These are phyloP conservation scores for Macrosteles quadrilineatus DNA, from an alignment of 1,140 invertebrate species.

Conservation along the genomic window DNA sequence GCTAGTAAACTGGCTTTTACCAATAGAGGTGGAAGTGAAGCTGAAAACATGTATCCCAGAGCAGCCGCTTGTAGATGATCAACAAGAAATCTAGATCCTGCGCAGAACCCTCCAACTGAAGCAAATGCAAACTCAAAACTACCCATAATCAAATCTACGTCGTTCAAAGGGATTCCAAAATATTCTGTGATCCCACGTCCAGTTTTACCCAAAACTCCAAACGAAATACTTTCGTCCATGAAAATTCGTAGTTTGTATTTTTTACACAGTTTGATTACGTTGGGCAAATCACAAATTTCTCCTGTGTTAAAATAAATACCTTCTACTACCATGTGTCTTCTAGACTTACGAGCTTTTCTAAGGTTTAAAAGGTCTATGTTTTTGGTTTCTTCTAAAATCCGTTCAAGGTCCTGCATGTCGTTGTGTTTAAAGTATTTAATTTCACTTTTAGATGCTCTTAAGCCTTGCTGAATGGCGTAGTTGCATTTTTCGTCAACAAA, in stretches of 20 bases:
- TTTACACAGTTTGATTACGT: conserved; percentile 78
- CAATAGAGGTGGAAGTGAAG: conserved; percentile 90
- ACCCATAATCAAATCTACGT: conserved; percentile 92
- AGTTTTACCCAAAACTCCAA: conserved; percentile 83
- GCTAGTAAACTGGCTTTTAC: conserved; percentile 81
- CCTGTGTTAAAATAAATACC: conserved; percentile 93
- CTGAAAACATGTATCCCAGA: conserved; percentile 95
- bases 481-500: conserved; percentile 93
- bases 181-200: conserved; percentile 89
- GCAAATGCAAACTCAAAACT: conserved; percentile 86
- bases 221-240: conserved; percentile 91
- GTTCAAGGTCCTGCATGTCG: conserved; percentile 80
- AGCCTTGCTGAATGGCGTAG: conserved; percentile 94
- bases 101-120: conserved; percentile 94
- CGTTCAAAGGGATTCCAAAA: conserved; percentile 69
- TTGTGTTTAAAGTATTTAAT: conserved; percentile 94
- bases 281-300: conserved; percentile 82
- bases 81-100: conserved; percentile 89
- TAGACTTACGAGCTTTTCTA: conserved; percentile 70
- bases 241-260: conserved; percentile 92
- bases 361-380: conserved; percentile 61
- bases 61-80: conserved; percentile 92
- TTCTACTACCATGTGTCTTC: conserved; percentile 90
- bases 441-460: conserved; percentile 84
- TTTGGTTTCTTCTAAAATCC: conserved; percentile 69